A percentile compares a stretch with the other conserved stretches of the same genome.
phyloP scores from a whole-genome alignment of 2,797 vertebrate species.

The Sebastes variabilis region DNA sequence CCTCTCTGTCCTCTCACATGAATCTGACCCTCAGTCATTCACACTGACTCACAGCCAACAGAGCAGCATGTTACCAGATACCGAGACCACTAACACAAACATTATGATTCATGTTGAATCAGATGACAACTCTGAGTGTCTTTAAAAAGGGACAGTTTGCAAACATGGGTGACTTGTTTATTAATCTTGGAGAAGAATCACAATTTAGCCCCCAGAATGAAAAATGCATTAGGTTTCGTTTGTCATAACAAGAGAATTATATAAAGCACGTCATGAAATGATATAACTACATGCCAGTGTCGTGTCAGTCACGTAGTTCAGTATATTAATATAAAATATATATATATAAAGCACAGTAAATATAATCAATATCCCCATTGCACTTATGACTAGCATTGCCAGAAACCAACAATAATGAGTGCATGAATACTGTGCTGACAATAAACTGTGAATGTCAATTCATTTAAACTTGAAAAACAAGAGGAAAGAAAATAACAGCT shows the following conservation, averaged over 20 bases:
- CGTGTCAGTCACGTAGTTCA: background rate
- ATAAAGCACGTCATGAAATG: background rate
- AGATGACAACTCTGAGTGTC: background rate
- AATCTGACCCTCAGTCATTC: background rate
- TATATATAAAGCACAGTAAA: background rate
- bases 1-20: background rate
- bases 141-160: background rate
- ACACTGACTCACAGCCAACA: constrained; percentile 27
- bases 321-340: background rate
- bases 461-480: too few species aligned
- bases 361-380: background rate
- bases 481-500: background rate
- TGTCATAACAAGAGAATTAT: background rate
- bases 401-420: background rate
- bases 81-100: constrained; percentile 11
- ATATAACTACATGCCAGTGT: background rate
- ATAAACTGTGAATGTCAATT: too few species aligned
- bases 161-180: background rate
- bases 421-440: background rate
- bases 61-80: background rate
- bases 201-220: background rate
- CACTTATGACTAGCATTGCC: background rate
- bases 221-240: background rate
- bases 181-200: background rate
- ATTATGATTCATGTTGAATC: constrained; percentile 7